phyloP scores from a whole-genome alignment of 2,113 vertebrate species.

The Rhinogobius similis region DNA sequence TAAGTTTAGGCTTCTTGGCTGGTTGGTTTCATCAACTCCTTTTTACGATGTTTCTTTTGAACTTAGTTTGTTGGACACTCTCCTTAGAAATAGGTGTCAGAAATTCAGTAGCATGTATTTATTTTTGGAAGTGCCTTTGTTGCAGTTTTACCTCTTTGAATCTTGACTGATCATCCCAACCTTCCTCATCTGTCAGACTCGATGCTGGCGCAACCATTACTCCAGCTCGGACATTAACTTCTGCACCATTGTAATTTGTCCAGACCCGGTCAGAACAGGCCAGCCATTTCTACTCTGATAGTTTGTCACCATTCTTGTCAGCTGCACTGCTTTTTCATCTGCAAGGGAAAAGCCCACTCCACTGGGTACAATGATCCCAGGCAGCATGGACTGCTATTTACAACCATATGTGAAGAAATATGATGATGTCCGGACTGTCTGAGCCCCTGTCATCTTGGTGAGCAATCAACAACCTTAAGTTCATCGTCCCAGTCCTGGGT shows the following conservation, averaged over 20 bases:
- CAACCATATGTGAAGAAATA: constrained; percentile 70
- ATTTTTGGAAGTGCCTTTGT: constrained; percentile 5
- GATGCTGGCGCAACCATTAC: constrained; percentile 55
- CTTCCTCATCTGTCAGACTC: constrained; percentile 51
- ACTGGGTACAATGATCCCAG: constrained; percentile 36
- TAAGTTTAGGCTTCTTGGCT: no score
- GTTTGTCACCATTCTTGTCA: constrained; percentile 62
- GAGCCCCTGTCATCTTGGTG: constrained; percentile 79
- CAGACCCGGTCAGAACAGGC: constrained; percentile 45
- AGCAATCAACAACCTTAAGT: constrained; percentile 68
- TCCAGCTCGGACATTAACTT: constrained; percentile 62
- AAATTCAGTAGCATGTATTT: background rate
- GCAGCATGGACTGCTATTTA: constrained; percentile 72
- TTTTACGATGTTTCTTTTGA: no score
- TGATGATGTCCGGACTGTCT: constrained; percentile 75
- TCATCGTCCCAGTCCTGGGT: constrained; percentile 41
- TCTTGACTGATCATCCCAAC: constrained; percentile 29
- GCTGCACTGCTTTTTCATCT: constrained; percentile 65
- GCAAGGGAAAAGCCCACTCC: constrained; percentile 52
- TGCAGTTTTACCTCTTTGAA: constrained; percentile 30
- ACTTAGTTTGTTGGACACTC: no score
- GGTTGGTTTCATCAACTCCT: no score
- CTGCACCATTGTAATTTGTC: constrained; percentile 57
- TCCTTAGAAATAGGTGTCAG: no score
- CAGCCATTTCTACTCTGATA: constrained; percentile 41